A percentile compares a stretch with the other conserved stretches of the same genome.
phyloP scores from a whole-genome alignment of 2,113 vertebrate species.

The Hassar affinis region DNA sequence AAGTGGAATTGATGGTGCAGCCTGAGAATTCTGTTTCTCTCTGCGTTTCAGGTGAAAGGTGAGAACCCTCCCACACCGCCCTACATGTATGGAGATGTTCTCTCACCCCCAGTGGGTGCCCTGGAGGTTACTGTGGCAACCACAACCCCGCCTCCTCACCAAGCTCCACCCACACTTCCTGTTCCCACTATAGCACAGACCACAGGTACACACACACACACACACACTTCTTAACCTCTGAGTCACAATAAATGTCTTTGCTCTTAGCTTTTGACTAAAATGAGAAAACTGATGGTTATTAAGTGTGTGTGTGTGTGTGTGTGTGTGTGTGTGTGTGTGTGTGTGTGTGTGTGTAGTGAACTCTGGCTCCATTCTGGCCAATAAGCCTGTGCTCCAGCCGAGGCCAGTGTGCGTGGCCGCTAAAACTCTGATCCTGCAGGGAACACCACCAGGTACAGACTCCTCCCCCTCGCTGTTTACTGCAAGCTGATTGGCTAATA shows the following conservation, averaged over 20 bases:
- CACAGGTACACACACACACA: background rate
- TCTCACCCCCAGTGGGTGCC: slow-evolving; percentile 71
- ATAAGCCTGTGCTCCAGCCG: slow-evolving; percentile 81
- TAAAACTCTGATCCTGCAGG: slow-evolving; percentile 78
- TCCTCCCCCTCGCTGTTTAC: background rate
- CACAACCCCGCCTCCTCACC: slow-evolving; percentile 16
- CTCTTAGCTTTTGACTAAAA: background rate
- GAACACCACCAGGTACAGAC: slow-evolving; percentile 61
- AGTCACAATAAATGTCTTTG: background rate
- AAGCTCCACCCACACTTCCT: slow-evolving; percentile 33
- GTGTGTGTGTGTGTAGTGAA: slow-evolving; percentile 51
- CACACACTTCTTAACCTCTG: background rate
- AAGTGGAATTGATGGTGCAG: background rate
- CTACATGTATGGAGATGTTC: slow-evolving; percentile 81
- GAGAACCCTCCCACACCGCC: slow-evolving; percentile 83
- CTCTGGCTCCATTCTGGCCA: slow-evolving; percentile 67
- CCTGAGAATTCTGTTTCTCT: background rate
- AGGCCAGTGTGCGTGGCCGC: slow-evolving; percentile 74
- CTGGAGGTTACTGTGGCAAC: slow-evolving; percentile 74
- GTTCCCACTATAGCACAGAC: slow-evolving; percentile 26
- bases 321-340: slow-evolving; percentile 24
- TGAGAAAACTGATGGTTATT: background rate
- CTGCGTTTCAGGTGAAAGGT: slow-evolving; percentile 72
- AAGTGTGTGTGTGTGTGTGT: background rate
- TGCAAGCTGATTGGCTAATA: background rate